Conservation (phyloP, 2,888 invertebrate genomes). For the Eristalis pertinax region DNA sequence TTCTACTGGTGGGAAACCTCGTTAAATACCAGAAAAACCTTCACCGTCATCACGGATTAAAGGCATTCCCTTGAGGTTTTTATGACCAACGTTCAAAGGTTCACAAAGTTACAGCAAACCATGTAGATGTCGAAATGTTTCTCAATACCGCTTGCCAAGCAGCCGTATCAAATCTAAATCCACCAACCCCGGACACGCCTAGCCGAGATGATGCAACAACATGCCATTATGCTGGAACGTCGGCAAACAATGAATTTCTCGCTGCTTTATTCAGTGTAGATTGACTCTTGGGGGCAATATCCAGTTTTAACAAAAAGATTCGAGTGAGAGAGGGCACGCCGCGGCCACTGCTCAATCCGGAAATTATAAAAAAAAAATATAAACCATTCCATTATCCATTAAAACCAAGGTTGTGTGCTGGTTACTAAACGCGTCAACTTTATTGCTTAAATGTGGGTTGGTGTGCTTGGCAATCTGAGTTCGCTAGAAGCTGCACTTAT, state of each 20-base stretch:
- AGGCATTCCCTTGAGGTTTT: too few species aligned
- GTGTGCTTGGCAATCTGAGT: neutral
- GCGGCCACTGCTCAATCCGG: slow-evolving; percentile 7
- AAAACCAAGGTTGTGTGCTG: neutral
- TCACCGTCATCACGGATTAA: too few species aligned
- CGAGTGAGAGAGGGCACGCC: neutral
- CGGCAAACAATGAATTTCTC: neutral
- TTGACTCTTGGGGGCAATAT: neutral
- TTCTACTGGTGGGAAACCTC: neutral
- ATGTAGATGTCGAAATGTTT: neutral
- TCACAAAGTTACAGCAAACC: neutral
- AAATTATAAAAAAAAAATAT: slow-evolving; percentile 8
- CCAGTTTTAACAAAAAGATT: neutral
- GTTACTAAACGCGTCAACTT: neutral
- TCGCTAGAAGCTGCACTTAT: neutral
- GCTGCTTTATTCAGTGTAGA: neutral
- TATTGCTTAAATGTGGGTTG: neutral
- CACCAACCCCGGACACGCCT: neutral
- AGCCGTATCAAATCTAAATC: neutral
- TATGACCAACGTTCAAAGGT: neutral
- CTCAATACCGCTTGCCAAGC: neutral
- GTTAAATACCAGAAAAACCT: neutral
- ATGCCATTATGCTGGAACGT: neutral
- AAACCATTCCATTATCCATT: neutral
- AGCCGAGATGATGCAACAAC: neutral